These are phyloP conservation scores for Orthosia gothica DNA, from an alignment of 2,888 invertebrate genomes.

Conservation along the genomic window DNA sequence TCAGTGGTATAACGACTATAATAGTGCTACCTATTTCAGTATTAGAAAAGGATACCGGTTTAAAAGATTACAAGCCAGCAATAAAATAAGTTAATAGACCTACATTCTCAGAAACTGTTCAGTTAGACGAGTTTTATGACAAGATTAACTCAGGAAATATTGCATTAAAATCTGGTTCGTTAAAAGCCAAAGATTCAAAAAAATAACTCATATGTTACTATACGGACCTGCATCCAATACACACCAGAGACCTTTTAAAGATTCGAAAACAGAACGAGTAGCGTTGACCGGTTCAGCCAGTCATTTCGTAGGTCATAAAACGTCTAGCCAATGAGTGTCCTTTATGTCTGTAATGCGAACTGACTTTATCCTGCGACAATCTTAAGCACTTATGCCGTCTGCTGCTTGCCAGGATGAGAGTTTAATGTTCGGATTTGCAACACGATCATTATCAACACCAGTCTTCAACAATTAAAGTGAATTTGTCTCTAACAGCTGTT, in stretches of 20 bases:
- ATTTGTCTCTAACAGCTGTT: conserved; percentile 71
- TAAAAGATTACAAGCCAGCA: conserved; percentile 11
- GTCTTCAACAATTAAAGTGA: conserved; percentile 46
- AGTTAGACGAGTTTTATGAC: conserved; percentile 24
- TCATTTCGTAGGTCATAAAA: conserved; percentile 33
- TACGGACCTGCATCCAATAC: neutral
- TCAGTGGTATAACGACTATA: neutral
- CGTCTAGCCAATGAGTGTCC: conserved; percentile 30
- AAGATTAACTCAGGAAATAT: conserved; percentile 3
- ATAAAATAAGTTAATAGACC: conserved; percentile 42
- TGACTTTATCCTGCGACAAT: conserved; percentile 41
- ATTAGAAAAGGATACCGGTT: conserved; percentile 23
- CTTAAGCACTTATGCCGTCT: conserved; percentile 31
- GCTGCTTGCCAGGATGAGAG: conserved; percentile 20
- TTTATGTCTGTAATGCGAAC: conserved; percentile 34
- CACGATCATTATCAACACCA: conserved; percentile 37
- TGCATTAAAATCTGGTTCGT: neutral
- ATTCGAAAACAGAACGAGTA: neutral
- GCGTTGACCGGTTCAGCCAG: conserved; percentile 19
- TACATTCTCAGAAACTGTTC: conserved; percentile 6
- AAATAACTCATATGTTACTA: neutral
- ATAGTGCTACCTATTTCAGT: neutral
- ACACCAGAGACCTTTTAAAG: conserved; percentile 2
- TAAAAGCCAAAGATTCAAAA: neutral
- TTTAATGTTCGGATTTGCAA: conserved; percentile 49